phyloP scores from a whole-genome alignment of 2,888 invertebrate species.

The Hypolimnas misippus region DNA sequence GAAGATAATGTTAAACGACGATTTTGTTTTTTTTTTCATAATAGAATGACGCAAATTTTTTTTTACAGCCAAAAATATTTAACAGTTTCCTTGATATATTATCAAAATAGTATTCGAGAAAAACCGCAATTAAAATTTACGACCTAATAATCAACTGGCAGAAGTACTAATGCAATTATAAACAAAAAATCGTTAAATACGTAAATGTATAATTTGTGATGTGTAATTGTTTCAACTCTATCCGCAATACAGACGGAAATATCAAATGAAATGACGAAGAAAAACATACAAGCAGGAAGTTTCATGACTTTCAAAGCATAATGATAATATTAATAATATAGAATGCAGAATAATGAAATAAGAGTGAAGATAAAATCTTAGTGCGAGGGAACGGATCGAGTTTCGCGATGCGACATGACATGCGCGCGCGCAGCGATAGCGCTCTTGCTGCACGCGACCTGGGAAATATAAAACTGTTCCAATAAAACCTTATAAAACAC shows the following conservation, averaged over 20 bases:
- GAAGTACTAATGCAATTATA: too few relatives aligned
- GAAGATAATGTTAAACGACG: not conserved
- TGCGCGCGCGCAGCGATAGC: conserved; percentile 55
- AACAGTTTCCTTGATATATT: too few relatives aligned
- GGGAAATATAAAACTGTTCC: conserved; percentile 5
- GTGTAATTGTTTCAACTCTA: too few relatives aligned
- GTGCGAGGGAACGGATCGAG: conserved; percentile 64
- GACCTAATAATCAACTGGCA: too few relatives aligned
- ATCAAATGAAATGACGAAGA: not conserved
- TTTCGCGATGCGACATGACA: conserved; percentile 60
- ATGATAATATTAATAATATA: conserved; percentile 29
- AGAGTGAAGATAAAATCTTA: conserved; percentile 43
- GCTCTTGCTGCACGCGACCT: conserved; percentile 44
- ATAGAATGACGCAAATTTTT: too few relatives aligned
- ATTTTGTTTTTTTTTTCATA: not conserved
- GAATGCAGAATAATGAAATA: conserved; percentile 37
- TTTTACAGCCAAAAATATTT: too few relatives aligned
- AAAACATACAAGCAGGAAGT: conserved; percentile 24
- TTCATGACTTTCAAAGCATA: conserved; percentile 10
- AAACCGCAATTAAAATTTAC: too few relatives aligned
- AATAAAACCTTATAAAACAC: conserved; percentile 6
- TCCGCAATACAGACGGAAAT: too few relatives aligned
- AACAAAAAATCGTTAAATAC: too few relatives aligned
- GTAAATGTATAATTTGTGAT: too few relatives aligned
- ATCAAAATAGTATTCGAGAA: too few relatives aligned